Evolutionary conservation across 2,888 invertebrate genomes (phyloP), one percentile per base, ranked within the genome.

Genomic region (Pyralis farinalis): DNA sequence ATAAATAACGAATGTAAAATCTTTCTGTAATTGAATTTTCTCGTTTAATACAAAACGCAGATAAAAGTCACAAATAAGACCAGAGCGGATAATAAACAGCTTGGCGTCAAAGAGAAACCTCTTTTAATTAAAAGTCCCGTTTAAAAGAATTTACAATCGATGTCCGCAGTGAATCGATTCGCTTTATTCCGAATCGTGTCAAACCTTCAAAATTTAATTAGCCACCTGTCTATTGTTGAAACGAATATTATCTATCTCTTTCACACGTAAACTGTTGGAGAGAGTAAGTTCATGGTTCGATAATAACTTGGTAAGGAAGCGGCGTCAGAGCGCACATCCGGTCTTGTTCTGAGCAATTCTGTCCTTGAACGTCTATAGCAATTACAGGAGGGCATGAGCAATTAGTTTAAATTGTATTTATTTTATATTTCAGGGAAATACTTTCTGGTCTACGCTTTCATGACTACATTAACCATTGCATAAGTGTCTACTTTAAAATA

Each of bases 191-290:
- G 51, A 68, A 63, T 63, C 63, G 63, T 65, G 74, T 72, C 63
- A 70, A 69, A 58, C 63, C 71, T 70, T 76, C 68, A 66, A 73
- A 77, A 80, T 77, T 78, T 70, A 78, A 84, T 85, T 80, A 82
- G 60, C 70, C 74, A 79, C 77, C 76, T 78, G 79, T 63, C 63
- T 63, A 52, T 43, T 42, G 37, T 37, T 41, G 51, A 53, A 55
- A 34, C 29, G 11, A 29, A 21, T 25, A 16, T 31, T 20, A 21
- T 44, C 41, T 58, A 54, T 54, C 42, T 53, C 49, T 50, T 42
- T 50, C 46, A 16, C 40, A 44, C 52, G 47, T 46, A 53, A 31
- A 37, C 36, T 53, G 53, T 59, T 42, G 60, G 63, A 58, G 65
- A 71, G 28, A 20, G 33, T 33, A 1, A 22, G 12, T 54, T 50